Conservation (phyloP, 1,140 invertebrate species). For the Drosophila nebulosa region DNA sequence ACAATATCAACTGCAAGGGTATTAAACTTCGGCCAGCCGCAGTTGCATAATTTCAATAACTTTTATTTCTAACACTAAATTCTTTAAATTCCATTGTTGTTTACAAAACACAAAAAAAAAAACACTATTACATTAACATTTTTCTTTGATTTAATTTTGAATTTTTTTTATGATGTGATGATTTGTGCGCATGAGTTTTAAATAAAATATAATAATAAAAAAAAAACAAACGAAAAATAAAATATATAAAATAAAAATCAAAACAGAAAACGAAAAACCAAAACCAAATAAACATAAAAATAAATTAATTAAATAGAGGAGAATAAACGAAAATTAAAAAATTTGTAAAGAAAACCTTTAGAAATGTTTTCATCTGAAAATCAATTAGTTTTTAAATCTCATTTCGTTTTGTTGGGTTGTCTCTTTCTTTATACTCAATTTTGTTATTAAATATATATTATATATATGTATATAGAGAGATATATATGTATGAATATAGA, state of each 20-base stretch:
- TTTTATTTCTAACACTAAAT: slow-evolving; percentile 9
- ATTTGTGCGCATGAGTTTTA: slow-evolving; percentile 72
- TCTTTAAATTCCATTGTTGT: slow-evolving; percentile 71
- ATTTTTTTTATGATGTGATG: slow-evolving; percentile 50
- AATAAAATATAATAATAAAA: slow-evolving; percentile 2
- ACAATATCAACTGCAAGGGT: not conserved
- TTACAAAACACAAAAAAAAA: slow-evolving; percentile 16
- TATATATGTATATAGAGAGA: slow-evolving; percentile 1
- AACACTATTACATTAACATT: slow-evolving; percentile 21
- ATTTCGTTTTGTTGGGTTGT: not conserved
- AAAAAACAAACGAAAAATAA: slow-evolving; percentile 3
- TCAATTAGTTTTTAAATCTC: slow-evolving; percentile 81
- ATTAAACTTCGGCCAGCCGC: not conserved
- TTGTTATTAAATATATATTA: slow-evolving; percentile 3
- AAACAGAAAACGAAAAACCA: slow-evolving; percentile 7
- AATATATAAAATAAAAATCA: slow-evolving; percentile 11
- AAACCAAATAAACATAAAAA: slow-evolving; percentile 23
- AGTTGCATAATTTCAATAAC: slow-evolving; percentile 7
- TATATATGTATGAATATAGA: slow-evolving; percentile 5
- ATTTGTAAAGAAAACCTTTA: slow-evolving; percentile 35
- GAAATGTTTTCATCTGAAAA: slow-evolving; percentile 72
- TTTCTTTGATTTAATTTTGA: slow-evolving; percentile 13
- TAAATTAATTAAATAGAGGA: slow-evolving; percentile 23
- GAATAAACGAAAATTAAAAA: slow-evolving; percentile 12
- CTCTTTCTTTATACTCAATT: not conserved